phyloP scores from a whole-genome alignment of 1,140 invertebrate genomes.

The Apocrypta bakeri region DNA sequence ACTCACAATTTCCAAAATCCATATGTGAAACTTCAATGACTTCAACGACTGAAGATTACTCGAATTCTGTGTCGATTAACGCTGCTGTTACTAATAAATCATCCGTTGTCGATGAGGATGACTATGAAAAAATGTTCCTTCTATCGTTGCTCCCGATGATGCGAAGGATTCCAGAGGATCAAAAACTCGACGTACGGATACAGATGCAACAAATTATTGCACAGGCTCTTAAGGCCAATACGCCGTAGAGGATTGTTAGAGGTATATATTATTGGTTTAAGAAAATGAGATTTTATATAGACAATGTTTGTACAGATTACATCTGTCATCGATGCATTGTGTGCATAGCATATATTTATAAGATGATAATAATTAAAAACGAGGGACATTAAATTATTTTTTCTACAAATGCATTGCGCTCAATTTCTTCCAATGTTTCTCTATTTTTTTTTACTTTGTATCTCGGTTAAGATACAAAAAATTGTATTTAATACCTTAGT shows the following conservation, averaged over 20 bases:
- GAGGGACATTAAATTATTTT: neutral
- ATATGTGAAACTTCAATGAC: conserved; percentile 65
- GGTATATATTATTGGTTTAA: neutral
- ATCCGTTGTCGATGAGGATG: conserved; percentile 61
- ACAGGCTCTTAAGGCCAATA: neutral
- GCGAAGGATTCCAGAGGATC: conserved; percentile 66
- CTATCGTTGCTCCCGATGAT: conserved; percentile 67
- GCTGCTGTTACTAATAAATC: conserved; percentile 38
- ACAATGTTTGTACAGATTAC: neutral
- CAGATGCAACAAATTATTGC: conserved; percentile 69
- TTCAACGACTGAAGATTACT: conserved; percentile 66
- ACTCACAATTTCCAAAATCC: conserved; percentile 60
- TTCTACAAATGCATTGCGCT: neutral
- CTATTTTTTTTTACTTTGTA: no score
- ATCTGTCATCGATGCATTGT: neutral
- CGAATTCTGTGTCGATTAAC: conserved; percentile 61
- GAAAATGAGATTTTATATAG: neutral
- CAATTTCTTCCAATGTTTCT: neutral
- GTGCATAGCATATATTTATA: neutral
- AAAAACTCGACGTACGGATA: conserved; percentile 69
- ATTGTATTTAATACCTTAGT: no score
- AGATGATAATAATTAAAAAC: neutral
- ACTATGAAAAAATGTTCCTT: conserved; percentile 71
- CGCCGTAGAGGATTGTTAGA: neutral
- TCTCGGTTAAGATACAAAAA: no score